These are phyloP conservation scores for Poeciliopsis infans DNA, from an alignment of 2,797 vertebrate genomes.

Conservation along the genomic window DNA sequence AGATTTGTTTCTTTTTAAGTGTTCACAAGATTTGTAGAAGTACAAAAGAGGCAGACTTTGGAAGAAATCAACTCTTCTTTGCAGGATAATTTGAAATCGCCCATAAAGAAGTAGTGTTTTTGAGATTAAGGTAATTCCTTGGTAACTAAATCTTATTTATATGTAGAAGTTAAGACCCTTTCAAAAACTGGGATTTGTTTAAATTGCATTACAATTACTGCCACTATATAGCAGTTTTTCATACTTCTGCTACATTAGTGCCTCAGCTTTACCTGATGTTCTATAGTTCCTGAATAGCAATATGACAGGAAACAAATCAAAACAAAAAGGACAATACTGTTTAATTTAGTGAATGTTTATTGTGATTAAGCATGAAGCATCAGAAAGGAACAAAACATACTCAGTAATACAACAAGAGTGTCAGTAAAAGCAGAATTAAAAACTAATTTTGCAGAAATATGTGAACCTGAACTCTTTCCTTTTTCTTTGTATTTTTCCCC, in stretches of 20 bases:
- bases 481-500: constrained; percentile 49
- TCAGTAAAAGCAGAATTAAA: constrained; percentile 32
- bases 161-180: no score
- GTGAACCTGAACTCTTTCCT: constrained; percentile 4
- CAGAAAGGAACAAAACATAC: background rate
- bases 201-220: no score
- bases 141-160: no score
- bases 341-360: background rate
- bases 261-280: no score
- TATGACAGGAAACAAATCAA: no score
- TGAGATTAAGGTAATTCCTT: no score
- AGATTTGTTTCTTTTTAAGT: constrained; percentile 18
- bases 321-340: background rate
- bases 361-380: background rate
- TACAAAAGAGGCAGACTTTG: background rate
- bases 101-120: background rate
- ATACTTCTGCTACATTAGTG: no score
- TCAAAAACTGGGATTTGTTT: no score
- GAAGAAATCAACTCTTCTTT: background rate
- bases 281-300: no score
- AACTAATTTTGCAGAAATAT: constrained; percentile 37
- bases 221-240: no score
- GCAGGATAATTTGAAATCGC: background rate
- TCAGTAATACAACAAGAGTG: background rate
- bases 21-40: background rate